A percentile compares a stretch with the other conserved stretches of the same genome.
Conservation (phyloP, 1,140 invertebrate genomes). For the Paraescarpia echinospica region DNA sequence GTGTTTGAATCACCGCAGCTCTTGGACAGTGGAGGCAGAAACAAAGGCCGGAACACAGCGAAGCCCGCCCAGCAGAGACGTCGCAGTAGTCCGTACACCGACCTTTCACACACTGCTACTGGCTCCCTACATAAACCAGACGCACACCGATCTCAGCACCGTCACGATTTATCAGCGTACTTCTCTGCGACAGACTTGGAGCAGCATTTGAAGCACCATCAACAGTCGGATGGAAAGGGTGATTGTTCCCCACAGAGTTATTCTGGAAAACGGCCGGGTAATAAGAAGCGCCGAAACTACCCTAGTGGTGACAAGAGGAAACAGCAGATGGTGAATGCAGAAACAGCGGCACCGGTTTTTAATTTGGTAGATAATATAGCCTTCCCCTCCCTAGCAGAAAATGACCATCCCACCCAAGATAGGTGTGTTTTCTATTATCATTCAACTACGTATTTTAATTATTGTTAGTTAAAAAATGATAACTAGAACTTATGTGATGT, state of each 20-base stretch:
- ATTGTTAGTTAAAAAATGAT: background rate
- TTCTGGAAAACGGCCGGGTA: background rate
- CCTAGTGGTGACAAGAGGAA: conserved; percentile 3
- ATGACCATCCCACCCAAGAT: background rate
- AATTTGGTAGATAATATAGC: background rate
- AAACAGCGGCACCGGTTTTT: background rate
- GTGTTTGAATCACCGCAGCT: background rate
- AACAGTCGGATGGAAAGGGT: background rate
- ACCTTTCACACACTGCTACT: background rate
- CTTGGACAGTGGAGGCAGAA: background rate
- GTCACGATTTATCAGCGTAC: background rate
- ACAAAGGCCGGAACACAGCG: background rate
- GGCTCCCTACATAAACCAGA: background rate
- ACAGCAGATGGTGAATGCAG: background rate
- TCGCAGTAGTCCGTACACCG: background rate
- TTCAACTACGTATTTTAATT: background rate
- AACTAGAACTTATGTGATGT: background rate
- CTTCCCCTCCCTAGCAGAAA: background rate
- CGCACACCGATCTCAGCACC: background rate
- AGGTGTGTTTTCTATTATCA: background rate
- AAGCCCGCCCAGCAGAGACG: background rate
- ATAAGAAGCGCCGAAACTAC: background rate
- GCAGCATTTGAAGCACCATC: background rate
- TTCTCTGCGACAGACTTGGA: background rate
- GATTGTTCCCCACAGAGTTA: background rate